phyloP scores from a whole-genome alignment of 1,140 invertebrate genomes.

The Bathynomus jamesi region DNA sequence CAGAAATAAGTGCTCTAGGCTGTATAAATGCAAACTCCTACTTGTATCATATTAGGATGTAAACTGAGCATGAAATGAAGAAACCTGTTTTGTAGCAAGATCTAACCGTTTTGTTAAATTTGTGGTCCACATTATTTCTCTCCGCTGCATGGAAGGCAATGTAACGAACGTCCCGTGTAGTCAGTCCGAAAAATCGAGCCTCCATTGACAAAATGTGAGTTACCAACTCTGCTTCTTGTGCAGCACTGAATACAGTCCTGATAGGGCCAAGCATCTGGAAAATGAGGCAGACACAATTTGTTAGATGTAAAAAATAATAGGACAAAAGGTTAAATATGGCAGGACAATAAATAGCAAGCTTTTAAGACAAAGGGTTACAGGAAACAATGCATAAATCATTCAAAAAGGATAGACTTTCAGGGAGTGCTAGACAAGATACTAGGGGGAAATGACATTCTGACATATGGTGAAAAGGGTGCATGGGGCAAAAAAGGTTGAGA shows the following conservation, averaged over 20 bases:
- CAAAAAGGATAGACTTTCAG: too few species aligned
- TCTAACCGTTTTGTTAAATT: constrained; percentile 26
- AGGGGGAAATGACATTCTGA: too few species aligned
- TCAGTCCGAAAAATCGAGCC: constrained; percentile 15
- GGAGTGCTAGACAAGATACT: too few species aligned
- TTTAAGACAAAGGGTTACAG: too few species aligned
- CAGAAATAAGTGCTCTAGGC: neutral
- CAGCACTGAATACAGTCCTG: constrained; percentile 22
- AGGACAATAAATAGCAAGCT: too few species aligned
- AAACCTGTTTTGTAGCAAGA: constrained; percentile 14
- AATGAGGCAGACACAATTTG: too few species aligned
- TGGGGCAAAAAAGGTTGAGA: too few species aligned
- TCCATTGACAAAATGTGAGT: constrained; percentile 20
- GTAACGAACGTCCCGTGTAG: constrained; percentile 23
- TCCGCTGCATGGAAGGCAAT: constrained; percentile 15
- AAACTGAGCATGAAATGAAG: constrained; percentile 13
- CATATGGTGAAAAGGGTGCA: too few species aligned
- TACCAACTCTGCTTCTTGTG: constrained; percentile 17
- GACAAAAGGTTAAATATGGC: too few species aligned
- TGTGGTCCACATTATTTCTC: constrained; percentile 16
- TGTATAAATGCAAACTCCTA: constrained; percentile 6
- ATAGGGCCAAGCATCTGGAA: too few species aligned
- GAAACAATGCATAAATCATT: too few species aligned
- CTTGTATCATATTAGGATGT: constrained; percentile 2
- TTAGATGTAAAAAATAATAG: too few species aligned